Conservation (phyloP, 2,888 invertebrate genomes). For the Mythimna ferrago region DNA sequence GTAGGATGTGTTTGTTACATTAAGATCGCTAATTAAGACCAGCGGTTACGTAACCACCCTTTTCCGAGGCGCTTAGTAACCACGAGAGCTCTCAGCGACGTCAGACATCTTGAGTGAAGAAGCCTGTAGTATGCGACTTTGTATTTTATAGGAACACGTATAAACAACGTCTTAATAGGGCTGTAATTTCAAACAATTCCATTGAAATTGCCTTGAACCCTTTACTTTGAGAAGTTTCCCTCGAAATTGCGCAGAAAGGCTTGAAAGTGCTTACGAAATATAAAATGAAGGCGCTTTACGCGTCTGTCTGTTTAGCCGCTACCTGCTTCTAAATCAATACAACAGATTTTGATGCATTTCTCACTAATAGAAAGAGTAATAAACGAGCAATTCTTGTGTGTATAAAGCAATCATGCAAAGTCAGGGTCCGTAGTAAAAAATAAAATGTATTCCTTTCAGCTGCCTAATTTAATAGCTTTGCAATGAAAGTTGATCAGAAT, state of each 20-base stretch:
- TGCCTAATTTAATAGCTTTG: too few species aligned
- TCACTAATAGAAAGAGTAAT: too few species aligned
- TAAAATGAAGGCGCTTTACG: too few species aligned
- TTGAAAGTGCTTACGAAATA: slow-evolving; percentile 17
- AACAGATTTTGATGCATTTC: too few species aligned
- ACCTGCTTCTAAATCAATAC: too few species aligned
- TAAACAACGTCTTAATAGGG: slow-evolving; percentile 45
- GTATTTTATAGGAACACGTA: slow-evolving; percentile 58
- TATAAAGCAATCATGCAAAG: too few species aligned
- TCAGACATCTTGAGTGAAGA: slow-evolving; percentile 68
- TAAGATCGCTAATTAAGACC: slow-evolving; percentile 50
- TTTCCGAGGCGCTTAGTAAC: slow-evolving; percentile 64
- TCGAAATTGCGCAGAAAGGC: slow-evolving; percentile 4
- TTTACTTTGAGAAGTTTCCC: slow-evolving; percentile 7
- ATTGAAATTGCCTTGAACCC: slow-evolving; percentile 16
- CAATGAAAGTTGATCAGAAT: not conserved
- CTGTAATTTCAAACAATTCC: slow-evolving; percentile 34
- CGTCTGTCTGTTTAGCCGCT: too few species aligned
- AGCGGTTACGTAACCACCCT: slow-evolving; percentile 63
- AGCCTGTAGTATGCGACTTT: slow-evolving; percentile 68
- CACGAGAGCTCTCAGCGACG: slow-evolving; percentile 59
- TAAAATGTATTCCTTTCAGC: not conserved
- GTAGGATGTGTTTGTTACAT: slow-evolving; percentile 29
- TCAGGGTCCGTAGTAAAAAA: too few species aligned
- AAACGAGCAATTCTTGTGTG: too few species aligned